Conservation (phyloP, 1,140 invertebrate genomes). For the Leptopilina boulardi region DNA sequence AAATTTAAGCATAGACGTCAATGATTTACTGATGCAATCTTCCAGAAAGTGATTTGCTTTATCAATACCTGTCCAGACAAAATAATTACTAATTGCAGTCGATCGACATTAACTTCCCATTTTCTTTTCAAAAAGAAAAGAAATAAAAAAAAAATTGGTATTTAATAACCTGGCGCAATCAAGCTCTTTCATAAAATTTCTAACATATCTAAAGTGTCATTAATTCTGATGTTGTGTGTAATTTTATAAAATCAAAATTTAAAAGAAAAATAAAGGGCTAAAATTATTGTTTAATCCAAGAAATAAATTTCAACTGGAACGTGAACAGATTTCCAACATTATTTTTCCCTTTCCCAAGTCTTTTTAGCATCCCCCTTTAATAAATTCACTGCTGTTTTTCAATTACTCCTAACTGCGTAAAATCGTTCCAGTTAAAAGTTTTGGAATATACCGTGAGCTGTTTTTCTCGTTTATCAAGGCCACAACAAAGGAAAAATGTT, state of each 20-base stretch:
- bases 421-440: slow-evolving; percentile 29
- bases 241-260: neutral
- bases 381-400: slow-evolving; percentile 28
- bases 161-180: too few species aligned
- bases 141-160: neutral
- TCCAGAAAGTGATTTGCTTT: neutral
- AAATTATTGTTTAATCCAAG: neutral
- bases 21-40: slow-evolving; percentile 20
- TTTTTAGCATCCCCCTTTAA: slow-evolving; percentile 28
- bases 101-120: neutral
- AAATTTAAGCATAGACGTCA: neutral
- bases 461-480: slow-evolving; percentile 26
- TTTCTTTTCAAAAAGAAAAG: neutral
- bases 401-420: slow-evolving; percentile 28
- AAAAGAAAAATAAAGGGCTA: neutral
- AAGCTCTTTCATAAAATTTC: too few species aligned
- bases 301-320: neutral
- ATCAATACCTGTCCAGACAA: neutral
- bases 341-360: neutral
- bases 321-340: neutral
- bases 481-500: slow-evolving; percentile 30
- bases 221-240: neutral
- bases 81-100: neutral
- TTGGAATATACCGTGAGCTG: slow-evolving; percentile 13
- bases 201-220: neutral